A percentile compares a stretch with the other conserved stretches of the same genome.
phyloP scores from a whole-genome alignment of 2,797 vertebrate genomes.

The Acropternis orthonyx region DNA sequence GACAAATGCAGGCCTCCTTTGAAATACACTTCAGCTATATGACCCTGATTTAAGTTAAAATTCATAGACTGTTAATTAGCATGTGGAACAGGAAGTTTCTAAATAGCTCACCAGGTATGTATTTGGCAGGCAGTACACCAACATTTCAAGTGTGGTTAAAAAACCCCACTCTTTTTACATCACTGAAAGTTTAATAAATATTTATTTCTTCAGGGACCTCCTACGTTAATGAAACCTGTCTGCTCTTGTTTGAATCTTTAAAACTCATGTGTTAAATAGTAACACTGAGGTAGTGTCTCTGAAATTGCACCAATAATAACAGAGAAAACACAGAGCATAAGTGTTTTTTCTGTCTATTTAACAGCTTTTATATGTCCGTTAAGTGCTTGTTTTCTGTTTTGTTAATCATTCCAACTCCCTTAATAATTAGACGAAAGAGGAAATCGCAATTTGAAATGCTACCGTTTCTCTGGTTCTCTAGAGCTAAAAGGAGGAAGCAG shows the following conservation, averaged over 20 bases:
- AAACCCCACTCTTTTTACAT: constrained; percentile 37
- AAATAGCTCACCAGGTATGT: constrained; percentile 66
- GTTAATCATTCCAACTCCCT: constrained; percentile 42
- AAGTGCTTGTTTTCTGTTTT: constrained; percentile 57
- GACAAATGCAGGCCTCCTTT: constrained; percentile 54
- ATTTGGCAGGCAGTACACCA: constrained; percentile 41
- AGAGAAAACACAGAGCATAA: not conserved
- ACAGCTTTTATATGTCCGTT: constrained; percentile 43
- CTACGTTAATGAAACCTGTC: constrained; percentile 68
- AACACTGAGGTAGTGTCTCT: constrained; percentile 17
- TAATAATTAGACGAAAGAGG: constrained; percentile 47
- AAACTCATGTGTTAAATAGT: constrained; percentile 26
- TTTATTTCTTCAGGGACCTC: constrained; percentile 63
- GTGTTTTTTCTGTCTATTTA: constrained; percentile 24
- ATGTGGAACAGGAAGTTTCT: constrained; percentile 71
- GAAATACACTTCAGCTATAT: constrained; percentile 10
- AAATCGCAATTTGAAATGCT: constrained; percentile 55
- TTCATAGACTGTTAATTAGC: constrained; percentile 75
- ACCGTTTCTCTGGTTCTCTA: constrained; percentile 31
- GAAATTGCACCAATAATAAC: not conserved
- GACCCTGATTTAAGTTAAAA: constrained; percentile 67
- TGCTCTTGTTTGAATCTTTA: constrained; percentile 60
- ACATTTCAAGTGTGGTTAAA: constrained; percentile 41
- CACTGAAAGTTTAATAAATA: constrained; percentile 64
- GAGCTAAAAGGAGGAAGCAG: constrained; percentile 50